Base-by-base conservation (phyloP, 2,797 vertebrate genomes). In the Tadarida brasiliensis region DNA sequence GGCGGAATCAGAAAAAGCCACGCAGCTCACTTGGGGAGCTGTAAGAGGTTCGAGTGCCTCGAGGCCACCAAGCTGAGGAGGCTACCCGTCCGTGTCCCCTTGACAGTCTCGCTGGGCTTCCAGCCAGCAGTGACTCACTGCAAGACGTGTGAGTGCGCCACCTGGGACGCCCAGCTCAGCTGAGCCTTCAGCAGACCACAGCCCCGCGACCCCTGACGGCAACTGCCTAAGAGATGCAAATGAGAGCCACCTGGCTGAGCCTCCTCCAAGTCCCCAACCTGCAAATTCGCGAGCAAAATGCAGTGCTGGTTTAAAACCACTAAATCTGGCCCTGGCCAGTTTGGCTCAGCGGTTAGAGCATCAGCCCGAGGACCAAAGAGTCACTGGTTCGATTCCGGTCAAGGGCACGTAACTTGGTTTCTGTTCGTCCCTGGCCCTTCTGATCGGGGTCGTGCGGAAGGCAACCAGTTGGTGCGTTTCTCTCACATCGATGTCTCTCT, bases 111-210 rank as follows among this genome's bases (percentile, higher is more conserved):
- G 47, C 20, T 10, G 63, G 68, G 44, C 57, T 86, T 7, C 11
- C 26, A 1, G 35, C 4, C 1, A 2, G 59, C 10, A 24, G 57
- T 0, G 3, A 2, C 73, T 6, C 16, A 56, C 3, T 2, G 14
- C 16, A 17, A 20, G 51, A n/a, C 0, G 1, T 0, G 6, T 1
- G n/a, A 10, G 2, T 5, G 9, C 0, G 0, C 80, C 65, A 1
- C 35, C 67, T 44, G 28, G 51, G 82, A 11, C 20, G 24, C 17
- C 26, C 49, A 26, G 26, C 28, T 80, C 57, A 17, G 28, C 1
- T 2, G 5, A 35, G 11, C 8, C 47, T 88, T 54, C 17, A 2
- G 24, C 0, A 17, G 68, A 35, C 15, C 65, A 19, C 3, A 9
- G 63, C 17, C 26, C 33, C 0, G 49, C 0, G 3, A 54, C n/a